Percentiles rank a stretch among this genome's conserved stretches.
Conservation (phyloP, 2,797 vertebrate genomes). For the Apogon hyalosoma region DNA sequence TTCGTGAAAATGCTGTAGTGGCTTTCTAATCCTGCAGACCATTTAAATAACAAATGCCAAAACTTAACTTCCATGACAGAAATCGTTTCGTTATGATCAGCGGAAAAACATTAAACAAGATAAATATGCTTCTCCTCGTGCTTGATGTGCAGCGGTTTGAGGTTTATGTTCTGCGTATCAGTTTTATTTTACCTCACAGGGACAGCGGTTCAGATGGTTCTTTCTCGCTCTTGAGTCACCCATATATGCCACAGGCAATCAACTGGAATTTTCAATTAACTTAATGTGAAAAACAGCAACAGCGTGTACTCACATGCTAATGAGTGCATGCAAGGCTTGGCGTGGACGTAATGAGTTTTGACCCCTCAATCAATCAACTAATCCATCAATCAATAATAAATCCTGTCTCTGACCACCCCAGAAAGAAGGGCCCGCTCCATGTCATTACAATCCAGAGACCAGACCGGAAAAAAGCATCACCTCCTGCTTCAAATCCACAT, state of each 20-base stretch:
- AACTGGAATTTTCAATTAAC: neutral
- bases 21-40: no score
- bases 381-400: neutral
- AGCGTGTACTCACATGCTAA: neutral
- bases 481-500: conserved; percentile 86
- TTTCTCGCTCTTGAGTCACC: no score
- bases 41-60: no score
- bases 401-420: conserved; percentile 50
- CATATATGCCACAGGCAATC: neutral
- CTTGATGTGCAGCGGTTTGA: no score
- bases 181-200: no score
- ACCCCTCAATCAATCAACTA: conserved; percentile 8
- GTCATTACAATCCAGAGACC: conserved; percentile 79
- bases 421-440: conserved; percentile 86
- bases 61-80: no score
- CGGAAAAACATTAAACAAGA: no score
- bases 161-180: no score
- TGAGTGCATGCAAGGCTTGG: neutral
- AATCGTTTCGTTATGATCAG: no score
- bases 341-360: neutral
- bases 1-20: no score
- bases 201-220: no score
- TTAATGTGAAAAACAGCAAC: neutral
- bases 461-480: conserved; percentile 67
- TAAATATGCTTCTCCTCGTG: no score